phyloP scores from a whole-genome alignment of 1,140 invertebrate genomes.

The Adelges cooleyi region DNA sequence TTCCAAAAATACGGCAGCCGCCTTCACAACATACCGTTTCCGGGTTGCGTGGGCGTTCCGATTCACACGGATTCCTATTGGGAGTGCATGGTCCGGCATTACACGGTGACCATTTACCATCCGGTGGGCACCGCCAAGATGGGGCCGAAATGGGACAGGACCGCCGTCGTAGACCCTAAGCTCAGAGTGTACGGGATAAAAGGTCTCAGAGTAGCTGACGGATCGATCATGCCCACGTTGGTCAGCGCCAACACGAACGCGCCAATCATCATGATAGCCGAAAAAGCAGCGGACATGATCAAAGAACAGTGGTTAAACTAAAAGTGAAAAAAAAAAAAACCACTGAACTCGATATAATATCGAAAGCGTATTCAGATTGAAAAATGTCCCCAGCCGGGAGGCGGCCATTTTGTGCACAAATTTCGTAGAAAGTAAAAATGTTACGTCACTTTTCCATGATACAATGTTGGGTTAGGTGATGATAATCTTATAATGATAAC shows the following conservation, averaged over 20 bases:
- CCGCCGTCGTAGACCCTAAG: conserved; percentile 77
- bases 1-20: conserved; percentile 56
- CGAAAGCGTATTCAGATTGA: no score
- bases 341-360: no score
- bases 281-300: conserved; percentile 71
- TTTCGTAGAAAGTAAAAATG: no score
- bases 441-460: no score
- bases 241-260: conserved; percentile 77
- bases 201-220: conserved; percentile 71
- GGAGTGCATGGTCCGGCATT: conserved; percentile 71
- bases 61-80: conserved; percentile 61
- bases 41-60: conserved; percentile 53
- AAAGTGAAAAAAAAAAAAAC: no score
- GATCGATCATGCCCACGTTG: conserved; percentile 71
- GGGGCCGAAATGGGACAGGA: conserved; percentile 71
- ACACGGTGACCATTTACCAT: conserved; percentile 73
- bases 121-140: conserved; percentile 85
- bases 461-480: no score
- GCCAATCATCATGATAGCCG: conserved; percentile 71
- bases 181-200: conserved; percentile 65
- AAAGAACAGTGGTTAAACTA: conserved; percentile 56
- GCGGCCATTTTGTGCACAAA: no score
- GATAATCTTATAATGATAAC: no score
- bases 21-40: conserved; percentile 54
- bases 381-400: no score